Conservation (phyloP, 1,140 invertebrate species). For the Metopolophium dirhodum region DNA sequence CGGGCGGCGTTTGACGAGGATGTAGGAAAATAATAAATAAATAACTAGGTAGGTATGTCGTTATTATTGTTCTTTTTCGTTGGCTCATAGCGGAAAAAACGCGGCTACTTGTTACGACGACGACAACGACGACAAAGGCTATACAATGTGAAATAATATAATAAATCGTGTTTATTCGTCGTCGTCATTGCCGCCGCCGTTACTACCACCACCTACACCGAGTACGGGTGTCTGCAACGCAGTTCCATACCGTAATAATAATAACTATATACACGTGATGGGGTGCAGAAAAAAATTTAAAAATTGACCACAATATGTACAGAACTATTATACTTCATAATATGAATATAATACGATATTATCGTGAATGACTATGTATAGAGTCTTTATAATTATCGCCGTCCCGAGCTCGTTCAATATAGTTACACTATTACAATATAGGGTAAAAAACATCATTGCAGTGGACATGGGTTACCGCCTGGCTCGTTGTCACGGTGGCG, state of each 20-base stretch:
- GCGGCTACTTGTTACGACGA: not conserved
- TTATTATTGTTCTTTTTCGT: not conserved
- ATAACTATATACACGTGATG: not conserved
- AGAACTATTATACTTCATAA: too few relatives aligned
- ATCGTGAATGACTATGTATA: too few relatives aligned
- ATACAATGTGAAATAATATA: not conserved
- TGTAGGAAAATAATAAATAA: not conserved
- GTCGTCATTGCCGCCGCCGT: conserved; percentile 22
- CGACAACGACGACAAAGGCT: conserved; percentile 45
- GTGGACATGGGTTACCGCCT: too few relatives aligned
- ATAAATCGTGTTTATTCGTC: conserved; percentile 35
- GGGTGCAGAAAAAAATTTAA: not conserved
- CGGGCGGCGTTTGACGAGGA: not conserved
- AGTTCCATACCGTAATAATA: too few relatives aligned
- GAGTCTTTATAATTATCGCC: too few relatives aligned
- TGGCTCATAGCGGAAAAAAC: not conserved
- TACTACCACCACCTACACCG: not conserved
- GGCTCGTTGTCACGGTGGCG: too few relatives aligned
- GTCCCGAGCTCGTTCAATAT: too few relatives aligned
- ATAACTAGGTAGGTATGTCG: too few relatives aligned
- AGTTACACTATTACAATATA: too few relatives aligned
- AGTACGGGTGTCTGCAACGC: not conserved
- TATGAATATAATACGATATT: too few relatives aligned
- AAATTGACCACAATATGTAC: not conserved
- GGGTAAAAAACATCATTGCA: too few relatives aligned